phyloP scores from a whole-genome alignment of 2,113 vertebrate genomes.

The Myiozetetes cayanensis region DNA sequence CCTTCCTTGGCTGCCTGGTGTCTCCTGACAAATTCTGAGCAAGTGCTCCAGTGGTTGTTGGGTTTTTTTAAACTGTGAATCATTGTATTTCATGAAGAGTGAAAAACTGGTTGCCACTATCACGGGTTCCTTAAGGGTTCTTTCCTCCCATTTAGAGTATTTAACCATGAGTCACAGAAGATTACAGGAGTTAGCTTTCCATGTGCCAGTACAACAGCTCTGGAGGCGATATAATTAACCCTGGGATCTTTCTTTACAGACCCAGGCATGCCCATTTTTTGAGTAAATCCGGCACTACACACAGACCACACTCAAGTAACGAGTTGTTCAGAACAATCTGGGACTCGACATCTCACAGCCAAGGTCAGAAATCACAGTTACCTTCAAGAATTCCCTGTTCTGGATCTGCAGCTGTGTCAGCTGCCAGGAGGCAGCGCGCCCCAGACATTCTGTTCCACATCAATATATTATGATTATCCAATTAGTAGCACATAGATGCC shows the following conservation, averaged over 20 bases:
- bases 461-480: not conserved
- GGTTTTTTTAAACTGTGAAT: not conserved
- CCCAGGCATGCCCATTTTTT: not conserved
- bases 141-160: not conserved
- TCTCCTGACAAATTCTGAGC: not conserved
- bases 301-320: not conserved
- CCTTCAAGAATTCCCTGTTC: not conserved
- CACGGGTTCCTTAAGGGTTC: not conserved
- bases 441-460: not conserved
- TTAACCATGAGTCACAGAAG: not conserved
- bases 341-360: not conserved
- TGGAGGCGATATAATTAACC: not conserved
- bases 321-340: fast-evolving
- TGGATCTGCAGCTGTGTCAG: not conserved
- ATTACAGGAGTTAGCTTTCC: not conserved
- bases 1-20: not conserved
- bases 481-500: not conserved
- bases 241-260: not conserved
- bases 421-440: not conserved
- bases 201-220: not conserved
- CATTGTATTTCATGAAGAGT: not conserved
- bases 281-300: not conserved
- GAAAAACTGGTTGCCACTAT: not conserved
- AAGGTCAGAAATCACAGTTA: not conserved
- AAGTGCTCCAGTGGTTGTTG: not conserved